Base-by-base conservation (phyloP, 2,113 vertebrate genomes). In the Gadus macrocephalus region DNA sequence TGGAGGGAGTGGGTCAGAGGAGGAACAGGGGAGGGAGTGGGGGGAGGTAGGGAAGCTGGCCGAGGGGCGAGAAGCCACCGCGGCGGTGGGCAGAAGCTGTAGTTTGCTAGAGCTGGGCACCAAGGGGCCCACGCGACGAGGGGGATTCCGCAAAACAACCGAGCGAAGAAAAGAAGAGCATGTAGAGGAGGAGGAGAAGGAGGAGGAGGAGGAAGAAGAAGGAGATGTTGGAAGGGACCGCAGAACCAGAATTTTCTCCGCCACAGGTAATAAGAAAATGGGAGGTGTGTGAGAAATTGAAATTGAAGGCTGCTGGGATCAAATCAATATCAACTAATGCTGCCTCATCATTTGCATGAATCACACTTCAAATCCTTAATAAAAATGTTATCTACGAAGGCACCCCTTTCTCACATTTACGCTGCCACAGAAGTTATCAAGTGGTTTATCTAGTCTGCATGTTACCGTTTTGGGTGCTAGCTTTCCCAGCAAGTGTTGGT, bases 181-280 rank as follows among this genome's bases (percentile, higher is more conserved):
- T 68, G 53, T 78, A 75, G 64, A 81, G 19, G 64, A 53, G 71
- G 76, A 61, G 85, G 83, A 15, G 85, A 83, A 75, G 84, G 78
- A 61, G 85, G 83, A 15, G 86, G 84, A 75, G 84, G 71, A 85
- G 67, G 85, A 80, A 63, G 75, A 84, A 61, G 85, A 85, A 15
- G 86, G 84, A 75, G 84, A 71, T 82, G 71, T 65, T 81, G 89
- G 73, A 81, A 85, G 90, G 64, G 91, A 92, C 62, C 88, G 90
- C 82, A 90, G 89, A 81, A 80, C 90, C 62, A 83, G 88, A 89
- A 74, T 92, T 75, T 92, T 91, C 80, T 74, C 78, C 49, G 19
- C 17, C 78, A 72, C 89, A 91, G 90, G 91, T 91, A 88, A 92
- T 79, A 73, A 56, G 55, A 64, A 72, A 59, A 70, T 25, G 25